These are phyloP conservation scores for Galendromus occidentalis DNA, from an alignment of 1,140 invertebrate genomes.

Conservation along the genomic window DNA sequence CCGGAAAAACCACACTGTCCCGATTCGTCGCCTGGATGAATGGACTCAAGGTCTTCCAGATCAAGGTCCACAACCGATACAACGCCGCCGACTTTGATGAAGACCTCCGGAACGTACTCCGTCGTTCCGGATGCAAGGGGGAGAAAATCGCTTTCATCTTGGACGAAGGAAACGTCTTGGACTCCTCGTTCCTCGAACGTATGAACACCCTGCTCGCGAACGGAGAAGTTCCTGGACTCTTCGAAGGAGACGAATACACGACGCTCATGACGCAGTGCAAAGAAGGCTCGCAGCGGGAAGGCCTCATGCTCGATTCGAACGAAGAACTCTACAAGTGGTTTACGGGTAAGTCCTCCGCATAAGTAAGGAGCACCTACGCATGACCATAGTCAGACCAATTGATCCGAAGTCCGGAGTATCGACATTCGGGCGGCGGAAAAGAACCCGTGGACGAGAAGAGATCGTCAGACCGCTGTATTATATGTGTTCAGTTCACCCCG, in stretches of 20 bases:
- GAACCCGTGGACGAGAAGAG: background rate
- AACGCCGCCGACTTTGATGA: conserved; percentile 97
- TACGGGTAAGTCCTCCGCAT: conserved; percentile 35
- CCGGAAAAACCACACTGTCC: conserved; percentile 95
- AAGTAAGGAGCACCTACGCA: background rate
- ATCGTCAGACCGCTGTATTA: background rate
- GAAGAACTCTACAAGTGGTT: conserved; percentile 99
- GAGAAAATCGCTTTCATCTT: conserved; percentile 98
- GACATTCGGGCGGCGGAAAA: too few species aligned
- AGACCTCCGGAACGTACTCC: conserved; percentile 75
- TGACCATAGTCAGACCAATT: background rate
- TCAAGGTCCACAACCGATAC: conserved; percentile 98
- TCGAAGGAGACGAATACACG: conserved; percentile 78
- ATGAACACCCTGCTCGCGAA: conserved; percentile 99
- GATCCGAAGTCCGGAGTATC: background rate
- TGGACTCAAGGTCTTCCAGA: conserved; percentile 92
- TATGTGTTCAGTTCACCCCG: background rate
- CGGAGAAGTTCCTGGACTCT: conserved; percentile 78
- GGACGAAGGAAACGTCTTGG: conserved; percentile 95
- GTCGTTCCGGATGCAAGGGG: conserved; percentile 85
- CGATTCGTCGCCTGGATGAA: conserved; percentile 99
- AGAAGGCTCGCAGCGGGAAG: conserved; percentile 91
- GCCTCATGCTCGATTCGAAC: conserved; percentile 90
- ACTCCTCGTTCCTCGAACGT: conserved; percentile 92
- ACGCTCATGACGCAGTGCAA: conserved; percentile 99